Conservation (phyloP, 1,140 invertebrate genomes). For the Rhynchophorus ferrugineus region DNA sequence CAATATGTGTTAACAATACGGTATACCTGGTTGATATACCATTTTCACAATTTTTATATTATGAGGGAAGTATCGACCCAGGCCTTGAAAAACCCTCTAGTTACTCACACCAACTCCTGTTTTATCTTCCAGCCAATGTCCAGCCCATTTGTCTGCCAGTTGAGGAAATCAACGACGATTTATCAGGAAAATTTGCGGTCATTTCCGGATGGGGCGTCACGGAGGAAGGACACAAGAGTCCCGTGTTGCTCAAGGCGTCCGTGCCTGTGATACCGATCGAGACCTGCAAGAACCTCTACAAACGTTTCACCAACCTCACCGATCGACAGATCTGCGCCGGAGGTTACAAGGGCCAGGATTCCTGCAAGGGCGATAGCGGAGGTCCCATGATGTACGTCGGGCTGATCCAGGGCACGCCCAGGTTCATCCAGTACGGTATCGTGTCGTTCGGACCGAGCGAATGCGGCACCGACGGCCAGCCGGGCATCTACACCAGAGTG, state of each 20-base stretch:
- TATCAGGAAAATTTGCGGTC: constrained; percentile 25
- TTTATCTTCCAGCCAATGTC: constrained; percentile 40
- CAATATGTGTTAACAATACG: too few relatives aligned
- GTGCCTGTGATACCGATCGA: constrained; percentile 21
- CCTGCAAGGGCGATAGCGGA: constrained; percentile 52
- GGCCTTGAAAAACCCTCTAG: too few relatives aligned
- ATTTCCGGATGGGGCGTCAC: constrained; percentile 36
- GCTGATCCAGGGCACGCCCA: constrained; percentile 14
- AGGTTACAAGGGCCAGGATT: constrained; percentile 40
- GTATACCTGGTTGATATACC: too few relatives aligned
- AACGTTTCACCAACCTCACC: constrained; percentile 17
- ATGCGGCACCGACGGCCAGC: constrained; percentile 42
- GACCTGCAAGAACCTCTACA: constrained; percentile 23
- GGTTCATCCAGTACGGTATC: constrained; percentile 33
- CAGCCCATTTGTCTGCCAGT: constrained; percentile 53
- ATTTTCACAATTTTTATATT: too few relatives aligned
- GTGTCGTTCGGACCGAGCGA: constrained; percentile 44
- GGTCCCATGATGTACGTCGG: constrained; percentile 46
- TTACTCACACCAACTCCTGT: too few relatives aligned
- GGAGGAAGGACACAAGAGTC: constrained; percentile 25
- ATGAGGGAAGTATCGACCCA: too few relatives aligned
- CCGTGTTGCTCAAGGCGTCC: constrained; percentile 18
- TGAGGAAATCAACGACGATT: constrained; percentile 23
- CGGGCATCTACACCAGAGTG: constrained; percentile 33
- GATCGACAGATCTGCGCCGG: constrained; percentile 45